Conservation (phyloP, 2,888 invertebrate genomes). For the Stenoptilia bipunctidactyla region DNA sequence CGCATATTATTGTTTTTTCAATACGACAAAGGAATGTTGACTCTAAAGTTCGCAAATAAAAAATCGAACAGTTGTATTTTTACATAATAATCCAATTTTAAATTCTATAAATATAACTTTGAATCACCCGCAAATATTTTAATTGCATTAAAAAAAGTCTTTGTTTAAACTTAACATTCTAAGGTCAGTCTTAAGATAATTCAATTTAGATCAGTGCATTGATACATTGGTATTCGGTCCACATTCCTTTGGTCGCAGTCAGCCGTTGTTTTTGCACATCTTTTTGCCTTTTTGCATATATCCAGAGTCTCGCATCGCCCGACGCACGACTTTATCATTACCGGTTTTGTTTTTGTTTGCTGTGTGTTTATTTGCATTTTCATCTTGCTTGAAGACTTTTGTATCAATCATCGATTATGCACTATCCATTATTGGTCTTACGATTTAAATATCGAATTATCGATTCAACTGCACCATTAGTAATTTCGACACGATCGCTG, state of each 20-base stretch:
- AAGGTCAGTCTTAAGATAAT: constrained; percentile 17
- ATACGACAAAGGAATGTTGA: constrained; percentile 37
- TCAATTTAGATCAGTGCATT: neutral
- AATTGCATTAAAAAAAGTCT: no score
- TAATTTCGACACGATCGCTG: neutral
- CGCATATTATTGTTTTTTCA: constrained; percentile 38
- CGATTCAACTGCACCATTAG: neutral
- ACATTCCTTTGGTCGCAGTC: constrained; percentile 45
- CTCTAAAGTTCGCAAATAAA: constrained; percentile 14
- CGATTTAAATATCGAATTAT: no score
- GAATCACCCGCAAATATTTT: no score
- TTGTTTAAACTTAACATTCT: constrained; percentile 14
- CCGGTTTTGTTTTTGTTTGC: constrained; percentile 32
- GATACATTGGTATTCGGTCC: constrained; percentile 41
- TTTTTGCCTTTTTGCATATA: constrained; percentile 51
- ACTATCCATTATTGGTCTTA: neutral
- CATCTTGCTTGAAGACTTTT: neutral
- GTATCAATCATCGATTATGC: neutral
- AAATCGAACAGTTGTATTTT: no score
- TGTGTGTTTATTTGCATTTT: constrained; percentile 25
- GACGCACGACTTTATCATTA: constrained; percentile 37
- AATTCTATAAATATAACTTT: no score
- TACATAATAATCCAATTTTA: no score
- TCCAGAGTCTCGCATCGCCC: constrained; percentile 31
- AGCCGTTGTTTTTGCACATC: constrained; percentile 51